Evolutionary conservation across 2,797 vertebrate species (phyloP), one percentile per base, ranked within the genome.

Genomic region (Bufotes viridis): DNA sequence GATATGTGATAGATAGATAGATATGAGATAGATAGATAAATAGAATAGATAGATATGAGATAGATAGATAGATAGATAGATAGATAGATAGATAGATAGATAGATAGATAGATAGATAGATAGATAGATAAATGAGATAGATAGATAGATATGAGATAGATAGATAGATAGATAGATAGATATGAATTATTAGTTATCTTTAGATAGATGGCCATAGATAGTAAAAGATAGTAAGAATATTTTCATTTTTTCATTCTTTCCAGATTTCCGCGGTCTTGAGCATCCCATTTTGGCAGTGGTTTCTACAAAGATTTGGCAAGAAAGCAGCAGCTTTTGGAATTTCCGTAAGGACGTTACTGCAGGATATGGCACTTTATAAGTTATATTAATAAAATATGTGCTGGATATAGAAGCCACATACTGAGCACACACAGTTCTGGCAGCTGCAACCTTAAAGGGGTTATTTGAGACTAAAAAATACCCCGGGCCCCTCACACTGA

Each of bases 231-330:
- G 13, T n/a, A 14, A 69, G 12, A 26, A 29, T 72, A n/a, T 7
- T 2, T 17, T 20, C 1, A 42, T 51, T 18, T 11, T 13, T 81
- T 81, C 13, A 13, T 90, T 80, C 13, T 60, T 83, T 84, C 0
- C 92, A 99, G 98, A 92, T 97, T 72, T 98, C 98, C 0, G 98
- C 98, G 1, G 96, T 94, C 3, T 93, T 97, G 89, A 98, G 97
- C 84, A 95, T 99, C 89, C 98, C 98, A 0, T 91, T 99, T 84
- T 99, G 98, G 98, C 98, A 99, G 87, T 97, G 97, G 96, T 96
- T 97, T 86, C 95, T 99, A 84, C 94, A 97, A 92, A 94, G 93
- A 91, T 98, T 98, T 91, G 98, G 98, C 57, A 99, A 99, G 95
- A 98, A 96, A 94, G 96, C 93, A 0, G 96, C 97, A 0, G 97